phyloP scores from a whole-genome alignment of 2,797 vertebrate species.

The Pristis pectinata region DNA sequence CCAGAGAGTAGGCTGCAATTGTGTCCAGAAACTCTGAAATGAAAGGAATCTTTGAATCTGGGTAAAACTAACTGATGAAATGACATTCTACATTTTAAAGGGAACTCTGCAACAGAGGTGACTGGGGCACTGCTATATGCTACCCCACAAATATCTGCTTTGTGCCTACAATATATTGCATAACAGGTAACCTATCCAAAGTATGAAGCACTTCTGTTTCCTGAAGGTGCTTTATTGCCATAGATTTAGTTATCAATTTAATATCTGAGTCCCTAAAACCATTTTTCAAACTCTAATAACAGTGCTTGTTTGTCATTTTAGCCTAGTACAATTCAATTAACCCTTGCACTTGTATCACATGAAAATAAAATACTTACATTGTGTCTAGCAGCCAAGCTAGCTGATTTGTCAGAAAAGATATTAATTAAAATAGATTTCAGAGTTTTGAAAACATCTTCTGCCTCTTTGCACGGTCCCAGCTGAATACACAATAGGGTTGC shows the following conservation, averaged over 20 bases:
- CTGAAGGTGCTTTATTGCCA: not conserved
- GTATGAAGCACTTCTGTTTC: not conserved
- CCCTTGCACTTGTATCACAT: not conserved
- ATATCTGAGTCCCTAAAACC: not conserved
- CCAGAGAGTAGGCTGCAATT: not conserved
- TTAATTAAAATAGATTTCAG: conserved; percentile 70
- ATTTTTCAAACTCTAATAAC: not conserved
- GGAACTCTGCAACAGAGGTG: not conserved
- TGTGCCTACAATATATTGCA: not conserved
- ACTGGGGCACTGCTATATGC: not conserved
- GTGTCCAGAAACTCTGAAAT: not conserved
- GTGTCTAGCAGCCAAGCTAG: conserved; percentile 71
- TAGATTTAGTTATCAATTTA: not conserved
- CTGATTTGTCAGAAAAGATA: conserved; percentile 68
- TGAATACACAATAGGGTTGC: conserved; percentile 82
- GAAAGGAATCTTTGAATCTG: not conserved
- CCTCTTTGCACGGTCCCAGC: conserved; percentile 75
- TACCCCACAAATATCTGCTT: not conserved
- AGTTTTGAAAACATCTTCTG: conserved; percentile 75
- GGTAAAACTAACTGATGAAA: not conserved
- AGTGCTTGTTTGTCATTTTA: not conserved
- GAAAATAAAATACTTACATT: conserved; percentile 67
- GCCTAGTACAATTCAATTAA: not conserved
- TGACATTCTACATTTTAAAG: not conserved
- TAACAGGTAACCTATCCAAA: not conserved